Conservation (phyloP, 2,113 vertebrate species). For the Tiliqua scincoides region DNA sequence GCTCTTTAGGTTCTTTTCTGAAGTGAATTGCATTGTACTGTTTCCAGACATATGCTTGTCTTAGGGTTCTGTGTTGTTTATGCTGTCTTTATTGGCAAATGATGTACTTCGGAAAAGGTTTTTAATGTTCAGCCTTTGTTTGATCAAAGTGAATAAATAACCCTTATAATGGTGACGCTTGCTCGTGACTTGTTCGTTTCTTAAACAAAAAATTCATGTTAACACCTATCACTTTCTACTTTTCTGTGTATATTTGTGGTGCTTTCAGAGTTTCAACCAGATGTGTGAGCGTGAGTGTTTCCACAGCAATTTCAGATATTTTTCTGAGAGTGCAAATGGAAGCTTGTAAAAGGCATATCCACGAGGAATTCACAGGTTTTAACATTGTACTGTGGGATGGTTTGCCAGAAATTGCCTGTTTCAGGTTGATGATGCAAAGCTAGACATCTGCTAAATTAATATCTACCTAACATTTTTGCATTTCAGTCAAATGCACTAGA, state of each 20-base stretch:
- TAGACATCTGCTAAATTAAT: constrained; percentile 85
- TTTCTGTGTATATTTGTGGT: constrained; percentile 57
- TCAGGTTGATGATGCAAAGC: constrained; percentile 80
- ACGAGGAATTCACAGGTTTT: constrained; percentile 70
- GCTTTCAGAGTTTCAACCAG: constrained; percentile 69
- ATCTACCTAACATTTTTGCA: constrained; percentile 80
- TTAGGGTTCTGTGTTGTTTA: background rate
- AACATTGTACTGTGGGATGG: constrained; percentile 68
- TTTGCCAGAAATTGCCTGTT: constrained; percentile 78
- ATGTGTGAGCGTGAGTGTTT: constrained; percentile 67
- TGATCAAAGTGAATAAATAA: background rate
- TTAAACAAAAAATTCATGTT: constrained; percentile 43
- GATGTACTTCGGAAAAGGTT: background rate
- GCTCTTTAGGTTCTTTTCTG: background rate
- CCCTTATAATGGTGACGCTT: background rate
- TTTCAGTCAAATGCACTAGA: constrained; percentile 79
- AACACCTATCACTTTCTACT: constrained; percentile 46
- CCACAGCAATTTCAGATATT: constrained; percentile 67
- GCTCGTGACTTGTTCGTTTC: background rate
- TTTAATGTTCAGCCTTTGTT: background rate
- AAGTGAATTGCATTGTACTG: background rate
- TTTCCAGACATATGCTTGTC: background rate
- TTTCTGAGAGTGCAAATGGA: constrained; percentile 72
- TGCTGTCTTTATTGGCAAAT: background rate
- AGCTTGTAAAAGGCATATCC: constrained; percentile 69